Evolutionary conservation across 2,797 vertebrate species (phyloP), one percentile per base, ranked within the genome.

Genomic region (Fratercula arctica): DNA sequence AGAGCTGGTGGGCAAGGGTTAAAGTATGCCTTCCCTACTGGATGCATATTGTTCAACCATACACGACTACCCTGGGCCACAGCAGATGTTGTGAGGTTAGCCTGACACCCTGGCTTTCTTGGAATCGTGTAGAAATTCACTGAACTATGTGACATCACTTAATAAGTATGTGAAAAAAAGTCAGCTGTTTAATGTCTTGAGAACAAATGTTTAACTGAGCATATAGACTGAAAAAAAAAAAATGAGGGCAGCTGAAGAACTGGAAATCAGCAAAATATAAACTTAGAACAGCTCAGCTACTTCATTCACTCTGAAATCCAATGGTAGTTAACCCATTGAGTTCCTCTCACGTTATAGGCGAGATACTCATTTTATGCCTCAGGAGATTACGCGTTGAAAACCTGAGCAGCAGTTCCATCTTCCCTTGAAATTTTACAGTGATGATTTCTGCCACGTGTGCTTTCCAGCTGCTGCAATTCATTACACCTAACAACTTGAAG

Each of bases 81-180:
- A 70, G 39, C 89, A 96, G 89, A 92, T 78, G 66, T 61, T 79
- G 39, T 25, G 16, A 46, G 31, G 46, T 87, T 79, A 79, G 87
- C 51, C 50, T 69, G 28, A 91, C 73, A 93, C 45, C 33, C 61
- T 23, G 10, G 76, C 48, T 93, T 95, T 95, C 84, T 84, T 95
- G 82, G 73, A 95, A 91, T 70, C 25, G 11, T 11, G 51, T 4
- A 95, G 59, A 93, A 95, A 93, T 76, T 81, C 77, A 82, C 31
- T 60, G 67, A 92, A 94, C 54, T 81, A 39, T 8, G 24, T 84
- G 91, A 96, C 51, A 90, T 93, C 73, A 94, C 50, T 35, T n/a
- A 51, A 0, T 23, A 95, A 94, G 68, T 53, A 96, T 95, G 87
- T 43, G 53, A 61, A 92, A 50, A 85, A 80, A 61, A 92, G 54